Percentiles rank a stretch among this genome's conserved stretches.
phyloP scores from a whole-genome alignment of 2,797 vertebrate species.

The Malurus splendens region DNA sequence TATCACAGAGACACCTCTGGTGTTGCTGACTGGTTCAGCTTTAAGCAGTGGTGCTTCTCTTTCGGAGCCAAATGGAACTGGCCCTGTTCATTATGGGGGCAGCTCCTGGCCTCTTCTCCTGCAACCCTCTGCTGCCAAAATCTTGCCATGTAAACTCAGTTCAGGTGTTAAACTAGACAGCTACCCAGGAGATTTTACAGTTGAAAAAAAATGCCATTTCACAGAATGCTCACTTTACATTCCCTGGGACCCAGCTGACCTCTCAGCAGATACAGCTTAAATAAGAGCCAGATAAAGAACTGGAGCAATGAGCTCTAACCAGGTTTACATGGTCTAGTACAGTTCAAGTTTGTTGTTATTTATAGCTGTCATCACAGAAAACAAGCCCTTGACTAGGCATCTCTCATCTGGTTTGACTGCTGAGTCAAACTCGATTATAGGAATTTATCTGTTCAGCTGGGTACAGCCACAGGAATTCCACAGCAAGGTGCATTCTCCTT shows the following conservation, averaged over 20 bases:
- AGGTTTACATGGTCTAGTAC: not conserved
- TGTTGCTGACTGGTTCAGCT: not conserved
- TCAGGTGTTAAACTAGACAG: not conserved
- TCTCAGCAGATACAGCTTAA: not conserved
- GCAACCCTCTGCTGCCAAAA: not conserved
- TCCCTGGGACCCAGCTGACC: not conserved
- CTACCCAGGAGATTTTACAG: not conserved
- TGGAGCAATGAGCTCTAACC: not conserved
- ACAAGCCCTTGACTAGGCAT: not conserved
- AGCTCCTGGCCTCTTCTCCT: not conserved
- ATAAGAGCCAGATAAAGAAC: not conserved
- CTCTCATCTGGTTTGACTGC: not conserved
- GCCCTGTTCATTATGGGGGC: rapidly evolving
- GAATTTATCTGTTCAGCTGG: not conserved
- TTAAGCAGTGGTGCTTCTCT: not conserved
- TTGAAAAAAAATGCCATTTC: not conserved
- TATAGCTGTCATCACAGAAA: not conserved
- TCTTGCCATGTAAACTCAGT: not conserved
- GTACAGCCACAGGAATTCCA: not conserved
- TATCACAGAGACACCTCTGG: rapidly evolving
- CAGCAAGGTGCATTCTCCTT: not conserved
- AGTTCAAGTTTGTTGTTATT: not conserved
- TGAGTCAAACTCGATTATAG: rapidly evolving
- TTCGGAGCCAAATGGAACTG: not conserved
- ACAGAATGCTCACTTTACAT: not conserved